These are phyloP conservation scores for Heteromormyrus szaboi DNA, from an alignment of 2,797 vertebrate species.

Conservation along the genomic window DNA sequence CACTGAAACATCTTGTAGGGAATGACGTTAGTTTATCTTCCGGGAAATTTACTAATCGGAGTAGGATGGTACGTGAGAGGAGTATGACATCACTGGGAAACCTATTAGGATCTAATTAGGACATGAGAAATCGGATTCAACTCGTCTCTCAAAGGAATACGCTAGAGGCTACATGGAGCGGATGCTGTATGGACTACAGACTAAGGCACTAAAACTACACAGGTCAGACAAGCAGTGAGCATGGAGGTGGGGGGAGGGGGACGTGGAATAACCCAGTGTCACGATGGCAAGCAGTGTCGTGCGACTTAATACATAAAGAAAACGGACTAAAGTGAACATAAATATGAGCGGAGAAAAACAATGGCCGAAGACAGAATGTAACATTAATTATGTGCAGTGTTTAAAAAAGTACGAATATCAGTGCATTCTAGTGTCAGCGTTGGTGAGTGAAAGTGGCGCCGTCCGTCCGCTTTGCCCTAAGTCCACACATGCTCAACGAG, in stretches of 20 bases:
- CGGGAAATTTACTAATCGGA: conserved; percentile 47
- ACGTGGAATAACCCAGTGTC: conserved; percentile 14
- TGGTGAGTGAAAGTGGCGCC: neutral
- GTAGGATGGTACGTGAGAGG: neutral
- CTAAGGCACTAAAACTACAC: conserved; percentile 33
- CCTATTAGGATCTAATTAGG: neutral
- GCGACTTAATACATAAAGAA: neutral
- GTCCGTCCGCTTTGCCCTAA: neutral
- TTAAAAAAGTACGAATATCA: conserved; percentile 16
- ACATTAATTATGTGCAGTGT: conserved; percentile 10
- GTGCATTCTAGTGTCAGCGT: conserved; percentile 13
- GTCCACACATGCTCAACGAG: neutral
- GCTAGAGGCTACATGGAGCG: neutral
- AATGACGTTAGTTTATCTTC: conserved; percentile 51
- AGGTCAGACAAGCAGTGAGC: neutral
- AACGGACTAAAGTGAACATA: neutral
- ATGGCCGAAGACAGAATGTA: neutral
- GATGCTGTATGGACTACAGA: conserved; percentile 26
- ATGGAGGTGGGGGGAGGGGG: neutral
- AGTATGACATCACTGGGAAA: neutral
- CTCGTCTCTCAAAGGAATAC: neutral
- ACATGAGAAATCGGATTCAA: neutral
- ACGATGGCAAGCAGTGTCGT: conserved; percentile 5
- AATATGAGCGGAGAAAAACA: neutral
- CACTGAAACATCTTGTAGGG: conserved; percentile 29